Conservation (phyloP, 2,797 vertebrate genomes). For the Somateria mollissima region DNA sequence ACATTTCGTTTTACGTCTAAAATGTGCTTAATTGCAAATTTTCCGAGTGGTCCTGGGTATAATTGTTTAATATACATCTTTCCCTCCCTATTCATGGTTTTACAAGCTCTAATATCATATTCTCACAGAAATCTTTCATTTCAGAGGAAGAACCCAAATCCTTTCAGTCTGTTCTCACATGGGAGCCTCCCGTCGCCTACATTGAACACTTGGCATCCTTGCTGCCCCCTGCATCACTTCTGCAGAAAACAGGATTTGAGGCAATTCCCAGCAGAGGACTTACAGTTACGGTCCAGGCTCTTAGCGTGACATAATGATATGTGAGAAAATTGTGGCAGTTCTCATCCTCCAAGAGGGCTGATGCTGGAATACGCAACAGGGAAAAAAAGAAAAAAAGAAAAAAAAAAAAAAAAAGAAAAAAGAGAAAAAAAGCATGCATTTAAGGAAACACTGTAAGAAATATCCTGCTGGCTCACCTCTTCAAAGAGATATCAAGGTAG, state of each 20-base stretch:
- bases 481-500: not conserved
- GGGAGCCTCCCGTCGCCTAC: not conserved
- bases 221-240: not conserved
- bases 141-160: not conserved
- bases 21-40: not conserved
- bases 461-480: not conserved
- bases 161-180: not conserved
- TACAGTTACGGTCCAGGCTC: not conserved
- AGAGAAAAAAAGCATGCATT: too few species aligned
- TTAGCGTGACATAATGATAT: not conserved
- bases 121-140: not conserved
- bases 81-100: not conserved
- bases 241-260: not conserved
- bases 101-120: not conserved
- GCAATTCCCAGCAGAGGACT: not conserved
- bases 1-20: not conserved
- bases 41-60: not conserved
- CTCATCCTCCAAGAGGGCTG: not conserved
- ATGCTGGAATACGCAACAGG: not conserved
- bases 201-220: not conserved
- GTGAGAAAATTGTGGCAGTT: not conserved
- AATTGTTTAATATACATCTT: slow-evolving; percentile 4
- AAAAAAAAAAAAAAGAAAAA: not conserved
- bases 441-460: not conserved
- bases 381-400: not conserved